A percentile compares a stretch with the other conserved stretches of the same genome.
phyloP scores from a whole-genome alignment of 2,113 vertebrate species.

The Pterocles gutturalis region DNA sequence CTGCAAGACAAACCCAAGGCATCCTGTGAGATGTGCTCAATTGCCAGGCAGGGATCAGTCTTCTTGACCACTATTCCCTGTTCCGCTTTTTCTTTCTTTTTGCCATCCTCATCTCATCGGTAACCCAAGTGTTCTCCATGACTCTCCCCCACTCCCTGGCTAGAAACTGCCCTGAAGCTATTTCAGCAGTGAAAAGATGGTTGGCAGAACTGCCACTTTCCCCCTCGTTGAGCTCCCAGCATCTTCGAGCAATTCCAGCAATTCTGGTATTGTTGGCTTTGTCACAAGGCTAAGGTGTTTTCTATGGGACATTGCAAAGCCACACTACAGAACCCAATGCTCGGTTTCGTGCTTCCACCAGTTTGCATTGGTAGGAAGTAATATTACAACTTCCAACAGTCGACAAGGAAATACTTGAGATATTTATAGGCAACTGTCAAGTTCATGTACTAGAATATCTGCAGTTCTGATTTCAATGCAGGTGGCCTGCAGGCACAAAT shows the following conservation, averaged over 20 bases:
- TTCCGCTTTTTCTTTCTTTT: neutral
- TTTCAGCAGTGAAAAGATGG: neutral
- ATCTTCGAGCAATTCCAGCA: neutral
- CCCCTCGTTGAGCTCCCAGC: neutral
- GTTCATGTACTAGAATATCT: neutral
- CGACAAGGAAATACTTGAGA: neutral
- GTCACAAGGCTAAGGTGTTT: neutral
- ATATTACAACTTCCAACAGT: neutral
- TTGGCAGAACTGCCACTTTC: neutral
- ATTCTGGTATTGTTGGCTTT: neutral
- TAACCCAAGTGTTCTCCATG: neutral
- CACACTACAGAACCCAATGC: neutral
- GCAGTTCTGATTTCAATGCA: neutral
- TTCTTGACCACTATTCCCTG: neutral
- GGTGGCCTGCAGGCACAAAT: neutral
- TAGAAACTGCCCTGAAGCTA: neutral
- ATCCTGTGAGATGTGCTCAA: neutral
- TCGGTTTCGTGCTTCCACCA: accelerated
- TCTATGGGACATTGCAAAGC: neutral
- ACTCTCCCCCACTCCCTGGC: neutral
- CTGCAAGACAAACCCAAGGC: conserved; percentile 5
- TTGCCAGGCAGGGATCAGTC: neutral
- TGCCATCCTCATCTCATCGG: too few species aligned
- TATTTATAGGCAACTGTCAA: neutral
- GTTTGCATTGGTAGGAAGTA: neutral